phyloP scores from a whole-genome alignment of 2,113 vertebrate species.

The Vulpes vulpes region DNA sequence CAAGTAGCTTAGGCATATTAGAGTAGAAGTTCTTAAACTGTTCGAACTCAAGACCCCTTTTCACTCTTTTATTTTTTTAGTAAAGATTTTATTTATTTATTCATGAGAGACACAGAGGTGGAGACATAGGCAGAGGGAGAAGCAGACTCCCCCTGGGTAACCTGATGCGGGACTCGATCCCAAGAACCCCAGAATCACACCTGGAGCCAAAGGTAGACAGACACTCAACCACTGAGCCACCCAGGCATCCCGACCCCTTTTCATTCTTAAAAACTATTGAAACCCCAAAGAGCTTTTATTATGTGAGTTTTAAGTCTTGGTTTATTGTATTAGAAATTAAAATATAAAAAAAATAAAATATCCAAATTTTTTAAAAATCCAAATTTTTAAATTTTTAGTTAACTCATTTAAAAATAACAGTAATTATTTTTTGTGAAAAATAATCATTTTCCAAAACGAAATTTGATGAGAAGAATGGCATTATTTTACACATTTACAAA shows the following conservation, averaged over 20 bases:
- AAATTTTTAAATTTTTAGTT: not conserved
- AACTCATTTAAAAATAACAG: conserved; percentile 15
- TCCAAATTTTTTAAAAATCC: no score
- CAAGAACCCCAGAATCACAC: no score
- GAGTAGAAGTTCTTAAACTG: conserved; percentile 22
- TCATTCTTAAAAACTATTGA: conserved; percentile 1
- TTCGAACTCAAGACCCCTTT: not conserved
- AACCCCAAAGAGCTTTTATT: not conserved
- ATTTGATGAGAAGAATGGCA: not conserved
- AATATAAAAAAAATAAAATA: not conserved
- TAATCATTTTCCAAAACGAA: conserved; percentile 26
- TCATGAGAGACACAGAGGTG: no score
- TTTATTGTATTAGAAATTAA: conserved; percentile 18
- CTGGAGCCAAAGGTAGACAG: no score
- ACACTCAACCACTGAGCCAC: no score
- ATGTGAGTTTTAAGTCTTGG: not conserved
- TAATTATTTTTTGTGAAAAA: conserved; percentile 26
- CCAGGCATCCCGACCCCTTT: not conserved
- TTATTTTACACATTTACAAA: conserved; percentile 7
- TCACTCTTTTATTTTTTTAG: not conserved
- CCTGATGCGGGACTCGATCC: no score
- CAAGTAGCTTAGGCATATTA: not conserved
- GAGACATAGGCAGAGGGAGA: no score
- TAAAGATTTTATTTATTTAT: no score
- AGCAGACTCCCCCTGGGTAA: no score